phyloP scores from a whole-genome alignment of 1,140 invertebrate species.

The Lasioglossum albipes region DNA sequence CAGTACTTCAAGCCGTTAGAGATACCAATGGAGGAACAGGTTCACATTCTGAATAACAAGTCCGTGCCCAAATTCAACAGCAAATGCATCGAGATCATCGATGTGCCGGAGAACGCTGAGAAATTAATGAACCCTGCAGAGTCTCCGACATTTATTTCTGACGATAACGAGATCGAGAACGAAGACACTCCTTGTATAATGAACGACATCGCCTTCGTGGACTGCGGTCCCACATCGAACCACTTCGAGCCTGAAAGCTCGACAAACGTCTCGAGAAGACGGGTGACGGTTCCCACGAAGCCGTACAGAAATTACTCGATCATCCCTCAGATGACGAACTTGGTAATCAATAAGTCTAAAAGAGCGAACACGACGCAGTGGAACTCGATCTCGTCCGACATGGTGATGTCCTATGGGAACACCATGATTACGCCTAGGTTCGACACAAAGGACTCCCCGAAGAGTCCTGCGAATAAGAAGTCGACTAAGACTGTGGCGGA shows the following conservation, averaged over 20 bases:
- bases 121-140: neutral
- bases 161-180: constrained; percentile 43
- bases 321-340: neutral
- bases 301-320: neutral
- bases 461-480: neutral
- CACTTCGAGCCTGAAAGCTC: constrained; percentile 35
- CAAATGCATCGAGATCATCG: neutral
- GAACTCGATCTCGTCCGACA: constrained; percentile 5
- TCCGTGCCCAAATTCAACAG: neutral
- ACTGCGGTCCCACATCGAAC: constrained; percentile 66
- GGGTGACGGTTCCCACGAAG: neutral
- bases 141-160: neutral
- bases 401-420: constrained; percentile 2
- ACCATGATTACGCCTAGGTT: constrained; percentile 12
- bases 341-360: neutral
- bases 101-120: neutral
- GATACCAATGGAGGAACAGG: constrained; percentile 22
- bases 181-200: constrained; percentile 58
- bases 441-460: neutral
- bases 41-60: neutral
- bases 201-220: constrained; percentile 72
- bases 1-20: constrained; percentile 37
- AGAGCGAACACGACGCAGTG: neutral
- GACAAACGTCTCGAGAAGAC: neutral
- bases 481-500: neutral